phyloP scores from a whole-genome alignment of 92 coral and sea anemone species.

The Palythoa heliodiscus region DNA sequence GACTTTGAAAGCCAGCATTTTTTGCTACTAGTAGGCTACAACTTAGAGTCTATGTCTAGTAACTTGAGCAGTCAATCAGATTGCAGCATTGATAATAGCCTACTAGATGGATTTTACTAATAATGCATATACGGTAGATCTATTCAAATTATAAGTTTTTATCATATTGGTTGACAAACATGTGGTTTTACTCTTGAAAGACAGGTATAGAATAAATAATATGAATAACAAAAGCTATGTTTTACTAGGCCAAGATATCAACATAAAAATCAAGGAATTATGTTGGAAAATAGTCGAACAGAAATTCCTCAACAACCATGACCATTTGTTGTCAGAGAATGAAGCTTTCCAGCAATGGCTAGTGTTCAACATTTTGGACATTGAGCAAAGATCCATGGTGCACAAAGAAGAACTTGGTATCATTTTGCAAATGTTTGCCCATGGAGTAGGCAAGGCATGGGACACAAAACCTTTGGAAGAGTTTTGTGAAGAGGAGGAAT shows the following conservation, averaged over 20 bases:
- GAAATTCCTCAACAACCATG: constrained; percentile 62
- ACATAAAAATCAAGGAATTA: constrained; percentile 69
- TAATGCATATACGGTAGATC: background rate
- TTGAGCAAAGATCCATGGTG: constrained; percentile 76
- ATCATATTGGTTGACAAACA: background rate
- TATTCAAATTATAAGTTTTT: background rate
- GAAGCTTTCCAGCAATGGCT: constrained; percentile 89
- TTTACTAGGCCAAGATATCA: constrained; percentile 47
- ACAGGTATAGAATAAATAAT: background rate
- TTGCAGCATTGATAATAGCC: too few relatives aligned
- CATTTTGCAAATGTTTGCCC: constrained; percentile 80
- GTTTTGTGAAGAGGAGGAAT: constrained; percentile 62
- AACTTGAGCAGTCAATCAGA: too few relatives aligned
- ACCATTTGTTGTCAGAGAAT: constrained; percentile 70
- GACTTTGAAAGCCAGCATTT: too few relatives aligned
- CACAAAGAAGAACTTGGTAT: constrained; percentile 87
- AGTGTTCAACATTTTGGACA: constrained; percentile 84
- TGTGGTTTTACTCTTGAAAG: background rate
- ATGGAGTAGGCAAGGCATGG: constrained; percentile 89
- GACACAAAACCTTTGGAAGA: constrained; percentile 67
- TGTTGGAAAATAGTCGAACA: constrained; percentile 92
- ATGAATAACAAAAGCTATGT: background rate
- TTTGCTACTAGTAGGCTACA: too few relatives aligned
- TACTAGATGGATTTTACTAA: too few relatives aligned
- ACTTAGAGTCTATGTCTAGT: too few relatives aligned